A percentile compares a stretch with the other conserved stretches of the same genome.
Conservation (phyloP, 2,888 invertebrate species). For the Teleogryllus oceanicus region DNA sequence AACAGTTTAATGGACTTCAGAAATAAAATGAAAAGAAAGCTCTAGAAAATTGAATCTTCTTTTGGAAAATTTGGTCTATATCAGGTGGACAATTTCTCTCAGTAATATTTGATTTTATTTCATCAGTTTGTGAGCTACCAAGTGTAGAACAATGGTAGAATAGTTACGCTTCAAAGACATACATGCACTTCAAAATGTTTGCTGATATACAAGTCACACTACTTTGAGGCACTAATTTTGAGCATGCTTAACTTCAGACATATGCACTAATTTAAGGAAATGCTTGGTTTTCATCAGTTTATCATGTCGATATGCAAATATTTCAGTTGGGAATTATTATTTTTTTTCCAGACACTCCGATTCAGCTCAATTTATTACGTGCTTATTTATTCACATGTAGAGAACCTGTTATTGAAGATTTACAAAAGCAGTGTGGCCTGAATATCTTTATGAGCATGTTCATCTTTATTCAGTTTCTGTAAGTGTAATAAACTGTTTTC, state of each 20-base stretch:
- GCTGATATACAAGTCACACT: not conserved
- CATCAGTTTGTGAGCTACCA: too few species aligned
- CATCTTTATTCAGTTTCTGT: slow-evolving; percentile 85
- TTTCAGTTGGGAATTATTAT: not conserved
- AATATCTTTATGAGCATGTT: slow-evolving; percentile 88
- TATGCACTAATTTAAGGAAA: not conserved
- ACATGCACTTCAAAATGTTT: too few species aligned
- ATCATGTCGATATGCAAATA: not conserved
- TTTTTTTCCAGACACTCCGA: slow-evolving; percentile 64
- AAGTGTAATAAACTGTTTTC: slow-evolving; percentile 41
- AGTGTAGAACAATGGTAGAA: too few species aligned
- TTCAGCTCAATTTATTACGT: slow-evolving; percentile 82
- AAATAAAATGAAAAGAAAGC: not conserved
- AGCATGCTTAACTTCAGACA: too few species aligned
- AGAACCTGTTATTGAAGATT: slow-evolving; percentile 81
- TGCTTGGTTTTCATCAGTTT: not conserved
- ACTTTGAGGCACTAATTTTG: not conserved
- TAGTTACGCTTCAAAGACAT: too few species aligned
- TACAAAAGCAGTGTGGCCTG: slow-evolving; percentile 81
- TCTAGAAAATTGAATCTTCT: not conserved
- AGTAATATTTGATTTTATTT: not conserved
- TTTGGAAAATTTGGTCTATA: not conserved
- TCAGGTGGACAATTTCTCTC: not conserved
- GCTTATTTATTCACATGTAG: slow-evolving; percentile 91
- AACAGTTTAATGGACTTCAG: not conserved